Evolutionary conservation across 2,888 invertebrate species (phyloP).

Genomic region (Tenthredo livida): DNA sequence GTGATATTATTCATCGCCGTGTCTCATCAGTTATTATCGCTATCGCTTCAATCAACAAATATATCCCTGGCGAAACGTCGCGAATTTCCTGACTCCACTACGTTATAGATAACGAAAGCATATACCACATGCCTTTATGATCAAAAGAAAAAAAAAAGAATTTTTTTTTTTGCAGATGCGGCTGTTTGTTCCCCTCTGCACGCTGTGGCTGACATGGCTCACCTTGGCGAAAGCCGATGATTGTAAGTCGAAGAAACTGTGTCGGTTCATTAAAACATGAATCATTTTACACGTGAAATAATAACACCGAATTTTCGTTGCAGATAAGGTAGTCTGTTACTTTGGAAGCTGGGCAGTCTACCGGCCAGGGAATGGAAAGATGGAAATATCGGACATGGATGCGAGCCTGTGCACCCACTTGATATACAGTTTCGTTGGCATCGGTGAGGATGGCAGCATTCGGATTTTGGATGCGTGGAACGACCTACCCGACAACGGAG

Average conservation of each 20-base stretch:
- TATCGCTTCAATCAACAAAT: not conserved
- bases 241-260: not conserved
- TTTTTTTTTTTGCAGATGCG: not conserved
- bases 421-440: slow-evolving; percentile 87
- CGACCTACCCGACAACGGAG: slow-evolving; percentile 81
- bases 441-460: slow-evolving; percentile 80
- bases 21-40: not conserved
- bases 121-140: not conserved
- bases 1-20: not conserved
- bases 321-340: slow-evolving; percentile 84
- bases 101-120: not conserved
- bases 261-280: not conserved
- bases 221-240: not conserved
- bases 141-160: not conserved
- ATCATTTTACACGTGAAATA: not conserved
- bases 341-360: slow-evolving; percentile 89
- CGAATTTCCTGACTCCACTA: not conserved
- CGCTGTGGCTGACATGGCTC: slow-evolving; percentile 11
- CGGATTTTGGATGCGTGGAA: slow-evolving; percentile 82
- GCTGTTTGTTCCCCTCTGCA: not conserved
- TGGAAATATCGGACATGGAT: slow-evolving; percentile 84
- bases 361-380: slow-evolving; percentile 83
- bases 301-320: not conserved
- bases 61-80: not conserved
- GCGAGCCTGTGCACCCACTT: slow-evolving; percentile 87